Evolutionary conservation across 2,888 invertebrate species (phyloP).

Genomic region (Oscheius myriophilus): DNA sequence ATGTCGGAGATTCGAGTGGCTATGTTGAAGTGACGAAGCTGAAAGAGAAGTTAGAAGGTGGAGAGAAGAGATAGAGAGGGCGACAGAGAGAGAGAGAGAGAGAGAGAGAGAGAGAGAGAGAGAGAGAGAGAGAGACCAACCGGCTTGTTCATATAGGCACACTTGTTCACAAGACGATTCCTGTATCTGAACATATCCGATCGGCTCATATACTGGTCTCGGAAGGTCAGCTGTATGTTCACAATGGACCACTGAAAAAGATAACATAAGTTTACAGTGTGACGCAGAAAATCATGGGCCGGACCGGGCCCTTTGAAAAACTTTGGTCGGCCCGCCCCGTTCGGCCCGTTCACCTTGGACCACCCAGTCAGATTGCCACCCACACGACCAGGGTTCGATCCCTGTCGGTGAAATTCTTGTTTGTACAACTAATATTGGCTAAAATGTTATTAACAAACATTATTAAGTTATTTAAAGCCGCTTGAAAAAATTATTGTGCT

Average conservation of each 20-base stretch:
- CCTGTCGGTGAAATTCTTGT: no score
- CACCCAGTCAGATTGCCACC: no score
- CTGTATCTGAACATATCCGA: slow-evolving; percentile 98
- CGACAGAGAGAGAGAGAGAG: not conserved
- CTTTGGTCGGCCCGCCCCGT: no score
- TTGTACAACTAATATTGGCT: no score
- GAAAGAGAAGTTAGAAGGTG: not conserved
- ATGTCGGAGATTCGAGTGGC: slow-evolving; percentile 40
- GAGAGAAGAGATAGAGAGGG: not conserved
- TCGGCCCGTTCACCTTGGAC: no score
- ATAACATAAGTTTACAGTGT: not conserved
- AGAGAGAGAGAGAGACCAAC: not conserved
- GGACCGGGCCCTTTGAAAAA: no score
- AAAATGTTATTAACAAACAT: no score
- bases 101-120: not conserved
- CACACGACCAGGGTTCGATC: no score
- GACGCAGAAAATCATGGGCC: no score
- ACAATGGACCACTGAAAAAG: slow-evolving; percentile 76
- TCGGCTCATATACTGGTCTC: slow-evolving; percentile 95
- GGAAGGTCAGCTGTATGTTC: slow-evolving; percentile 94
- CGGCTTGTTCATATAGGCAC: slow-evolving; percentile 71
- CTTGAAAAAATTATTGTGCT: no score
- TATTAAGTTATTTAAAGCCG: no score
- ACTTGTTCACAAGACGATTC: slow-evolving; percentile 84
- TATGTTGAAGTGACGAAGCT: slow-evolving; percentile 38